A percentile compares a stretch with the other conserved stretches of the same genome.
Conservation (phyloP, 2,797 vertebrate species). For the Streptopelia turtur region DNA sequence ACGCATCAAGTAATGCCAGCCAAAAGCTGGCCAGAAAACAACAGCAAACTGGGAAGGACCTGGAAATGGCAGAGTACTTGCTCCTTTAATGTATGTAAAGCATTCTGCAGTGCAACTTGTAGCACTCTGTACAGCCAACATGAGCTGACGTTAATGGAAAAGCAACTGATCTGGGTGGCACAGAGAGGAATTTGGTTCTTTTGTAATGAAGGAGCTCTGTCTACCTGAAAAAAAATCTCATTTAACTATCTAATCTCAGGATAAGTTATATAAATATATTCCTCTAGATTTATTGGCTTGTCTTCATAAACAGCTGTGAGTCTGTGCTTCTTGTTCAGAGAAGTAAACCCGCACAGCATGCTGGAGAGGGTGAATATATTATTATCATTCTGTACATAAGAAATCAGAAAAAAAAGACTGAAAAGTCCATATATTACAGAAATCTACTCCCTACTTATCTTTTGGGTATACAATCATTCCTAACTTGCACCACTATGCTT, state of each 20-base stretch:
- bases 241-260: slow-evolving; percentile 17
- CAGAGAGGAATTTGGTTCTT: background rate
- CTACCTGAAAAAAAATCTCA: slow-evolving; percentile 10
- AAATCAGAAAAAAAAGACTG: background rate
- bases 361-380: background rate
- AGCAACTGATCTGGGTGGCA: slow-evolving; percentile 36
- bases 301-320: slow-evolving; percentile 46
- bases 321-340: slow-evolving; percentile 35
- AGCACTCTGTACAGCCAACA: background rate
- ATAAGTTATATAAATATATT: slow-evolving; percentile 36
- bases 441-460: background rate
- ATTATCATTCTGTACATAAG: background rate
- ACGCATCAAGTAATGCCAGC: background rate
- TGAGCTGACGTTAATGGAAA: slow-evolving; percentile 34
- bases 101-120: background rate
- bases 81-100: slow-evolving; percentile 10
- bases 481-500: background rate
- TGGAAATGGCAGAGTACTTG: slow-evolving; percentile 1
- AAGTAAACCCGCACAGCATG: slow-evolving; percentile 34
- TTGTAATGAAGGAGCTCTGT: background rate
- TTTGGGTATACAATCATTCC: background rate
- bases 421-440: background rate
- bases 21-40: background rate
- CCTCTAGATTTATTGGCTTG: slow-evolving; percentile 36
- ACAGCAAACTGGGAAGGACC: background rate